These are phyloP conservation scores for Plebejus anna DNA, from an alignment of 2,888 invertebrate species.

Conservation along the genomic window DNA sequence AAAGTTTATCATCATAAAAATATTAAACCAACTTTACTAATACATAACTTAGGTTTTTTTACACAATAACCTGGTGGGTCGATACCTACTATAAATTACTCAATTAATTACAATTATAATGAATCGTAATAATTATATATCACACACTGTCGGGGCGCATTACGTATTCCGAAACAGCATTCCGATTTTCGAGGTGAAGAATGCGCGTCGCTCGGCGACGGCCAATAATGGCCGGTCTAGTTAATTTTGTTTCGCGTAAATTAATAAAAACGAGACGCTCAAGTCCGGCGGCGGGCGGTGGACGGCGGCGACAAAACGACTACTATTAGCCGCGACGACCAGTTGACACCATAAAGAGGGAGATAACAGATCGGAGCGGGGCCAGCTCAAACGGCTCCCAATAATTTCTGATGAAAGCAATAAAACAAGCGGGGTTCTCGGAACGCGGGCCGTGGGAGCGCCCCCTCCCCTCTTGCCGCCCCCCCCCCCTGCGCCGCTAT, in stretches of 20 bases:
- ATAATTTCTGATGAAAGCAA: slow-evolving; percentile 39
- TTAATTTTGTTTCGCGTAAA: slow-evolving; percentile 25
- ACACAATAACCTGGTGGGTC: background rate
- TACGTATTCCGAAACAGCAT: slow-evolving; percentile 16
- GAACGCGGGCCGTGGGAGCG: slow-evolving; percentile 47
- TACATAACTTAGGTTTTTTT: background rate
- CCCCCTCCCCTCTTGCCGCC: background rate
- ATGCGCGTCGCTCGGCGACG: background rate
- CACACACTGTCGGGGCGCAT: background rate
- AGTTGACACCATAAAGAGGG: slow-evolving; percentile 43
- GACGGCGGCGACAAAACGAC: slow-evolving; percentile 37
- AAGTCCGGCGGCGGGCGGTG: slow-evolving; percentile 32
- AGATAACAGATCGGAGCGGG: slow-evolving; percentile 43
- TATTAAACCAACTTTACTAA: background rate
- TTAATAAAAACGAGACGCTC: slow-evolving; percentile 29
- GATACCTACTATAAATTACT: slow-evolving; percentile 14
- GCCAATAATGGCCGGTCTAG: slow-evolving; percentile 1
- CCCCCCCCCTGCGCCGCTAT: slow-evolving; percentile 32
- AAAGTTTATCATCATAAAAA: background rate
- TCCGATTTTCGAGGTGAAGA: slow-evolving; percentile 16
- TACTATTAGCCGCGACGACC: slow-evolving; percentile 42
- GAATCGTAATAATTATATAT: background rate
- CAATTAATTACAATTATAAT: slow-evolving; percentile 15
- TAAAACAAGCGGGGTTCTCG: slow-evolving; percentile 43
- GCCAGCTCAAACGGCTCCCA: slow-evolving; percentile 35